phyloP scores from a whole-genome alignment of 1,140 invertebrate species.

The Drosophila busckii region DNA sequence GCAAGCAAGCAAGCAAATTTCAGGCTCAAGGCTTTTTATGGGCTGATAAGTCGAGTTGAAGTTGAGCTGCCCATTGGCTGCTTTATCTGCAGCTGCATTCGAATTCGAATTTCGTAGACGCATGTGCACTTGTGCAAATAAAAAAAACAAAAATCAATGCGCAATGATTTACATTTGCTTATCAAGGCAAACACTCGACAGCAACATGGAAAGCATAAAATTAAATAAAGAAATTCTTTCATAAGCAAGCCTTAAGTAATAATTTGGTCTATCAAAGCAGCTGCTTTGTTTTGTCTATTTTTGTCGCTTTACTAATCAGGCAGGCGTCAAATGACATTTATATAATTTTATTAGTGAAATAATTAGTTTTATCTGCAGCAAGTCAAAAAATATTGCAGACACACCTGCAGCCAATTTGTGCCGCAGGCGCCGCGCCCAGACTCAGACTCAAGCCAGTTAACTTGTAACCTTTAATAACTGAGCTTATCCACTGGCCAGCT shows the following conservation, averaged over 20 bases:
- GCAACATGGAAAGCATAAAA: too few species aligned
- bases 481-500: constrained; percentile 31
- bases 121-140: constrained; percentile 46
- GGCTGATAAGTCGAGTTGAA: neutral
- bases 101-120: constrained; percentile 23
- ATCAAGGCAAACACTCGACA: constrained; percentile 1
- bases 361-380: neutral
- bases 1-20: constrained; percentile 34
- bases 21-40: constrained; percentile 61
- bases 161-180: constrained; percentile 56
- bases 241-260: constrained; percentile 24
- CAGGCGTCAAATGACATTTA: constrained; percentile 7
- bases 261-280: constrained; percentile 24
- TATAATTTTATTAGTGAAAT: neutral
- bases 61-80: too few species aligned
- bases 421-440: constrained; percentile 22
- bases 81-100: too few species aligned
- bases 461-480: constrained; percentile 32
- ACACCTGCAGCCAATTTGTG: constrained; percentile 2
- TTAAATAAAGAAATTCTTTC: constrained; percentile 55
- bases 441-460: too few species aligned
- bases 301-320: neutral
- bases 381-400: neutral
- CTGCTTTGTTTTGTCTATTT: constrained; percentile 21
- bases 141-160: constrained; percentile 31